Percentiles rank a stretch among this genome's conserved stretches.
phyloP scores from a whole-genome alignment of 1,140 invertebrate genomes.

The Drosophila kikkawai region DNA sequence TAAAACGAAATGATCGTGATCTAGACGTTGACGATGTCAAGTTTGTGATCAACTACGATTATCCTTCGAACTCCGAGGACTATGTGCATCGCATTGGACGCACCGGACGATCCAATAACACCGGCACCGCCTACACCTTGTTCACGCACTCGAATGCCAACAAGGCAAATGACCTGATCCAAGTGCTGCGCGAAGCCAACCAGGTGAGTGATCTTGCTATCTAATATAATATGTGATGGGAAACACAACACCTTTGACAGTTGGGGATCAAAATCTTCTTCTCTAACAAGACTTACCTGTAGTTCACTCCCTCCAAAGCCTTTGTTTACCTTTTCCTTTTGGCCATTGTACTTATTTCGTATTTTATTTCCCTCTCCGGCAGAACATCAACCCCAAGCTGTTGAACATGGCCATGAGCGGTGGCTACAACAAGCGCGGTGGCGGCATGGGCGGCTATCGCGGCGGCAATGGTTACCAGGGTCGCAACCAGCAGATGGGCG shows the following conservation, averaged over 20 bases:
- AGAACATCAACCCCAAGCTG: conserved; percentile 87
- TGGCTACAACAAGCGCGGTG: conserved; percentile 80
- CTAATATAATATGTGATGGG: no score
- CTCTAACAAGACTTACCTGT: no score
- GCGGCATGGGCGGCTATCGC: conserved; percentile 60
- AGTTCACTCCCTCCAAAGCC: not conserved
- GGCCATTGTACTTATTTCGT: not conserved
- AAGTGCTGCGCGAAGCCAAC: conserved; percentile 97
- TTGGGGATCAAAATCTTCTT: no score
- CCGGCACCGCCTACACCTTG: conserved; percentile 99
- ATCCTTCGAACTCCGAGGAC: conserved; percentile 99
- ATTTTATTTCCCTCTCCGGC: conserved; percentile 10
- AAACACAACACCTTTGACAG: no score
- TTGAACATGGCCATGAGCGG: conserved; percentile 86
- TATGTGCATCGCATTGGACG: conserved; percentile 99
- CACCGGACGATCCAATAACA: conserved; percentile 96
- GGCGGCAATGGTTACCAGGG: conserved; percentile 68
- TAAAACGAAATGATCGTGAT: conserved; percentile 49
- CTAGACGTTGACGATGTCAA: conserved; percentile 99
- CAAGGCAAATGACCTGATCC: conserved; percentile 96
- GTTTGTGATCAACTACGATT: conserved; percentile 99
- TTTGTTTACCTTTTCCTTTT: not conserved
- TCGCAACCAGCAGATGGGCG: conserved; percentile 71
- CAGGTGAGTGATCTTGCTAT: conserved; percentile 88
- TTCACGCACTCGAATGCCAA: conserved; percentile 97